These are phyloP conservation scores for Callipepla squamata DNA, from an alignment of 2,113 vertebrate genomes.

Conservation along the genomic window DNA sequence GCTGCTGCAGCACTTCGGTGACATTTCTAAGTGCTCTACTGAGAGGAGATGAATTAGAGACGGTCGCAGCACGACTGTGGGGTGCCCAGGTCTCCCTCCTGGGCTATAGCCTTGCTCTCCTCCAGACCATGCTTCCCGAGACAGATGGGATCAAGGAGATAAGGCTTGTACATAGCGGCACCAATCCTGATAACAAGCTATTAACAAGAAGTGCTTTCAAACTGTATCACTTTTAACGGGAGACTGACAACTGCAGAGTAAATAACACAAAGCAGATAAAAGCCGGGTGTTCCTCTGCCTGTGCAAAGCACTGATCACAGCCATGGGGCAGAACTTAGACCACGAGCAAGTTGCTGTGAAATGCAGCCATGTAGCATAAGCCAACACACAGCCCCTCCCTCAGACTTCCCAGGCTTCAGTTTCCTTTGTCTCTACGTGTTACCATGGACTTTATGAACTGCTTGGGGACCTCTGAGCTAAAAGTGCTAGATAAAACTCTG, in stretches of 20 bases:
- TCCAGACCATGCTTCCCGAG: slow-evolving; percentile 16
- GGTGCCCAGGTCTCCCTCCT: neutral
- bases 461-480: neutral
- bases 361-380: neutral
- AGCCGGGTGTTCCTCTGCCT: neutral
- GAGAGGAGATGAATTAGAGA: neutral
- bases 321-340: neutral
- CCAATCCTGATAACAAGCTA: slow-evolving; percentile 4
- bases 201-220: slow-evolving; percentile 17
- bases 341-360: neutral
- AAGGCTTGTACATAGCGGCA: neutral
- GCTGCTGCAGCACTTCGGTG: slow-evolving; percentile 30
- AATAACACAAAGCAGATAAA: neutral
- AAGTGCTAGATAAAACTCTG: neutral
- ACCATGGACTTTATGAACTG: neutral
- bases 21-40: slow-evolving; percentile 21
- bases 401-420: neutral
- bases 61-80: fast-evolving
- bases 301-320: neutral
- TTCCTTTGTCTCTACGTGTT: neutral
- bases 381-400: neutral
- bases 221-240: neutral
- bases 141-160: slow-evolving; percentile 38
- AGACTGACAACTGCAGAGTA: neutral
- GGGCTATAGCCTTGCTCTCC: neutral